These are phyloP conservation scores for Ovibos moschatus DNA, from an alignment of 2,113 vertebrate genomes.

Conservation along the genomic window DNA sequence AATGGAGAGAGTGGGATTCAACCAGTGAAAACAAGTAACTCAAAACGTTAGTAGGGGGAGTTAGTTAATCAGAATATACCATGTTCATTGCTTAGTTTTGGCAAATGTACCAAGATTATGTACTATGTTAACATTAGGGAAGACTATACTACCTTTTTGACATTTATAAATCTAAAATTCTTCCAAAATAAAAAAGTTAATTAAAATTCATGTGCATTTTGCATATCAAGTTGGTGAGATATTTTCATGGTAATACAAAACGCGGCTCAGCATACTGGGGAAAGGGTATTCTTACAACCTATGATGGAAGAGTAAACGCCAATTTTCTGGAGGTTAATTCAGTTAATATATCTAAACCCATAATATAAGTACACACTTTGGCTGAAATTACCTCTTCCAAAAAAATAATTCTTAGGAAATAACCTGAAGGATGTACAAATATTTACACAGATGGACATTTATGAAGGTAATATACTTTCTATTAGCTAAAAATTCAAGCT, in stretches of 20 bases:
- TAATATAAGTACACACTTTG: background rate
- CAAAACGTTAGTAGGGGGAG: background rate
- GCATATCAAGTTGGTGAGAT: background rate
- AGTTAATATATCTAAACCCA: background rate
- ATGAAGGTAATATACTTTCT: background rate
- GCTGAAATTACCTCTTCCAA: background rate
- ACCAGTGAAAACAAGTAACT: background rate
- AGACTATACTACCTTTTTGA: background rate
- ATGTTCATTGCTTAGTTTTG: background rate
- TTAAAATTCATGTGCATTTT: background rate
- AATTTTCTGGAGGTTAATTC: background rate
- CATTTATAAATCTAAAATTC: background rate
- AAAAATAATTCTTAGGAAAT: conserved; percentile 20
- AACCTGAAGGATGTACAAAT: background rate
- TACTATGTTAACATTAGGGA: background rate
- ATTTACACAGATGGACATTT: background rate
- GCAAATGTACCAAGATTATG: background rate
- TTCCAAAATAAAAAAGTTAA: conserved; percentile 10
- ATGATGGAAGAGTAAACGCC: background rate
- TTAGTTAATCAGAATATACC: background rate
- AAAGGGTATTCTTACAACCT: background rate
- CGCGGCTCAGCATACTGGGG: background rate
- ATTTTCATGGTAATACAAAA: background rate
- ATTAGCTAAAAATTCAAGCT: background rate
- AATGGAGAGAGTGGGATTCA: background rate